phyloP scores from a whole-genome alignment of 2,113 vertebrate species.

The Hymenochirus boettgeri region DNA sequence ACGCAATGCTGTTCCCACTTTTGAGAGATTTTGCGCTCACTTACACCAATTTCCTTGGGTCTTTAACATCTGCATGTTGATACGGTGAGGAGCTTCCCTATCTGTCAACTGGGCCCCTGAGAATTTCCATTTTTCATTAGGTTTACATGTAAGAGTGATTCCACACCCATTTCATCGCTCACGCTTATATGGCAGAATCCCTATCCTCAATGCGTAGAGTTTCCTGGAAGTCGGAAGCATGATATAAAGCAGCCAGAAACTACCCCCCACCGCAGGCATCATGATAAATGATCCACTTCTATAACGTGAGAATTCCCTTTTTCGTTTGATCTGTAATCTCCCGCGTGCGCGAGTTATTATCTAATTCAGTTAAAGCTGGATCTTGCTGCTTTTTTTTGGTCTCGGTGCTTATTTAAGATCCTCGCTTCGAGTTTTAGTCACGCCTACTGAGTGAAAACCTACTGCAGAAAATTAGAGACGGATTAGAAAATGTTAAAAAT shows the following conservation, averaged over 20 bases:
- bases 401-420: background rate
- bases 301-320: slow-evolving; percentile 33
- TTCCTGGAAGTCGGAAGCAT: background rate
- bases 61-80: too few relatives aligned
- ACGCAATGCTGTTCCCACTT: too few relatives aligned
- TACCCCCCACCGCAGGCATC: background rate
- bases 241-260: background rate
- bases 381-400: too few relatives aligned
- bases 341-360: background rate
- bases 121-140: slow-evolving; percentile 17
- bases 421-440: background rate
- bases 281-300: slow-evolving; percentile 19
- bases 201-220: background rate
- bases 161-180: background rate
- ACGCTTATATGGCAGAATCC: background rate
- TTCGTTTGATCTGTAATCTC: slow-evolving; percentile 13
- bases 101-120: background rate
- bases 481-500: slow-evolving; percentile 5
- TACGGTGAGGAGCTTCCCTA: background rate
- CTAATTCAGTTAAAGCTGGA: slow-evolving; percentile 4
- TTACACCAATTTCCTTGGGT: too few relatives aligned
- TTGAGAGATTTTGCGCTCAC: too few relatives aligned
- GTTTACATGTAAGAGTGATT: background rate
- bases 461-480: slow-evolving; percentile 5
- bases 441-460: background rate